Evolutionary conservation across 2,888 invertebrate species (phyloP).

Genomic region (Meteorus colon): DNA sequence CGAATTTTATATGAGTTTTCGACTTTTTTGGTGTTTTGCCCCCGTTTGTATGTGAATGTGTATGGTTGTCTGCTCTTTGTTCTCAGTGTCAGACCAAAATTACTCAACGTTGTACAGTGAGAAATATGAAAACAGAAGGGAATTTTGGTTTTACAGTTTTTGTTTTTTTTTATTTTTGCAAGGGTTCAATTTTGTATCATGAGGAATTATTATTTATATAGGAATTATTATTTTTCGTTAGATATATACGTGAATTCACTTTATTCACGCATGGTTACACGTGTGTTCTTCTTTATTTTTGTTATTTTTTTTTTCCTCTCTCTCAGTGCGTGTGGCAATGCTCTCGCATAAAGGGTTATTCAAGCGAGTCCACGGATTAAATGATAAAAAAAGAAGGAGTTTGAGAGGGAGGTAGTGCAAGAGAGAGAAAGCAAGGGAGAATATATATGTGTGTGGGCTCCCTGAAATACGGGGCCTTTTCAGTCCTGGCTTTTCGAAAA

Average conservation of each 20-base stretch:
- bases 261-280: constrained; percentile 42
- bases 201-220: too few relatives aligned
- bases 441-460: constrained; percentile 47
- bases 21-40: not conserved
- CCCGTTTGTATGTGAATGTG: not conserved
- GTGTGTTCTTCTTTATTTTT: constrained; percentile 36
- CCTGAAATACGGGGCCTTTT: constrained; percentile 70
- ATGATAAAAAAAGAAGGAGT: constrained; percentile 65
- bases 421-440: constrained; percentile 38
- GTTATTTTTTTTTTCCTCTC: constrained; percentile 2
- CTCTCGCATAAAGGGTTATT: constrained; percentile 69
- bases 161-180: too few relatives aligned
- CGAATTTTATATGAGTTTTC: constrained; percentile 42
- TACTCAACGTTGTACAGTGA: not conserved
- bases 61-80: constrained; percentile 14
- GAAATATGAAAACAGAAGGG: not conserved
- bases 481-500: constrained; percentile 71
- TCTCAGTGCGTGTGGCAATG: constrained; percentile 41
- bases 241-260: constrained; percentile 5
- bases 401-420: constrained; percentile 42
- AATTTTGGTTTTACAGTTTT: too few relatives aligned
- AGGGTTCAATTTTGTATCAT: too few relatives aligned
- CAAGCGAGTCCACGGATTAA: constrained; percentile 70
- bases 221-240: too few relatives aligned
- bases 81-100: not conserved